Base-by-base conservation (phyloP, 2,113 vertebrate genomes). In the Tonatia bakeri region DNA sequence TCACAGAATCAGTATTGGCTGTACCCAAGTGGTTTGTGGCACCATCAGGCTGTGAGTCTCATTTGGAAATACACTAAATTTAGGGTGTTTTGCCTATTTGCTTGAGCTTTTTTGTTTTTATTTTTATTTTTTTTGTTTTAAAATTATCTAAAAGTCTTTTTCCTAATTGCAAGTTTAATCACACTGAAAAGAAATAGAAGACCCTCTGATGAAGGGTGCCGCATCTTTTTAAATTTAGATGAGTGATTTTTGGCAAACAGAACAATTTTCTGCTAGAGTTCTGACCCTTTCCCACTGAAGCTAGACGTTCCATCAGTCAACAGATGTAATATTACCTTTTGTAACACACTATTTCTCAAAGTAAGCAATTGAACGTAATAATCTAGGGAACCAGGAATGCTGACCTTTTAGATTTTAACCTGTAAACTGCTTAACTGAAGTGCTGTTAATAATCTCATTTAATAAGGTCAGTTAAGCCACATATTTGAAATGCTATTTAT, bases 221-320 rank as follows among this genome's bases (percentile, higher is more conserved):
- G 75, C 84, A 65, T 80, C 82, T 70, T 94, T 84, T n/a, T 69
- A 96, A 87, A 95, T 80, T 94, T 86, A 94, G 69, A 94, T 79
- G 26, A 93, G 69, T 93, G 95, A 54, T 69, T 52, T 52, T 52
- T 97, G 59, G 72, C n/a, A 88, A 90, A 67, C 45, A 90, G 28
- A 45, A 88, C 15, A 87, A 4, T 95, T 87, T 91, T 95, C 56
- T 94, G 80, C 77, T 75, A 22, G 31, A 61, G 45, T 81, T 43
- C 90, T 64, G 9, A 73, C 64, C 70, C 56, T 96, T 97, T 96
- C 50, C 52, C 50, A 90, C 9, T 38, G 22, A 95, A 80, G 7
- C 97, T 82, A 96, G 52, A 96, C 12, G 4, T 97, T 95, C 70
- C 11, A 67, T 95, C 72, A 89, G 83, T 96, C 90, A 77, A 59